Conservation (phyloP, 2,888 invertebrate genomes). For the Lepidochrysops patricia region DNA sequence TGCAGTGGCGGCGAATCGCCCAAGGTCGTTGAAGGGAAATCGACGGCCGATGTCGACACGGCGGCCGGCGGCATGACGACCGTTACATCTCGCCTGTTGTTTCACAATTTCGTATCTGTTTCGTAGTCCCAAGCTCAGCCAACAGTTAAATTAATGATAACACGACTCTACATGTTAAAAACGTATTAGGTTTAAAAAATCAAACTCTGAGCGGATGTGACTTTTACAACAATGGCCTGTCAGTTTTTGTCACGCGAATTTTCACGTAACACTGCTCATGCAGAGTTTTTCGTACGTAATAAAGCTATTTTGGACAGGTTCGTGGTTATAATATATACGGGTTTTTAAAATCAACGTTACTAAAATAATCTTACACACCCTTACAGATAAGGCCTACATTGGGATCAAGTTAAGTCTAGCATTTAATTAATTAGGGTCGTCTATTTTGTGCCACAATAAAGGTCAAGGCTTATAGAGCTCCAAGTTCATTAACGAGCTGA, state of each 20-base stretch:
- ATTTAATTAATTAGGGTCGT: background rate
- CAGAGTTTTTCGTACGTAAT: constrained; percentile 47
- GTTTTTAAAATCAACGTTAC: background rate
- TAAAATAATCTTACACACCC: background rate
- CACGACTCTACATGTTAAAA: background rate
- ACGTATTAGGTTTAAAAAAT: background rate
- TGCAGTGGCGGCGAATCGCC: constrained; percentile 40
- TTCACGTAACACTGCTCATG: constrained; percentile 56
- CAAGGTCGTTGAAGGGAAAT: constrained; percentile 72
- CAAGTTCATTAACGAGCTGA: constrained; percentile 21
- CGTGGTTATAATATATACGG: background rate
- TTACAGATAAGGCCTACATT: background rate
- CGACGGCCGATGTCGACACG: constrained; percentile 54
- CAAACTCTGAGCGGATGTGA: constrained; percentile 24
- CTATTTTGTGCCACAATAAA: constrained; percentile 14
- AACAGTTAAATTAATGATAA: background rate
- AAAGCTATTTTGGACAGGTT: constrained; percentile 27
- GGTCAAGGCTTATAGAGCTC: constrained; percentile 29
- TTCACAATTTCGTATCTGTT: constrained; percentile 21
- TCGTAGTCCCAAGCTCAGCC: background rate
- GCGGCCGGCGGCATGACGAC: constrained; percentile 35
- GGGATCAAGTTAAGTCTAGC: background rate
- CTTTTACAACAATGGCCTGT: constrained; percentile 39
- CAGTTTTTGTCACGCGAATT: constrained; percentile 51
- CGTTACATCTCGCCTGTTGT: constrained; percentile 50